Percentiles rank a stretch among this genome's conserved stretches.
Evolutionary conservation across 2,888 invertebrate species (phyloP).

Genomic region (Phlogophora meticulosa): DNA sequence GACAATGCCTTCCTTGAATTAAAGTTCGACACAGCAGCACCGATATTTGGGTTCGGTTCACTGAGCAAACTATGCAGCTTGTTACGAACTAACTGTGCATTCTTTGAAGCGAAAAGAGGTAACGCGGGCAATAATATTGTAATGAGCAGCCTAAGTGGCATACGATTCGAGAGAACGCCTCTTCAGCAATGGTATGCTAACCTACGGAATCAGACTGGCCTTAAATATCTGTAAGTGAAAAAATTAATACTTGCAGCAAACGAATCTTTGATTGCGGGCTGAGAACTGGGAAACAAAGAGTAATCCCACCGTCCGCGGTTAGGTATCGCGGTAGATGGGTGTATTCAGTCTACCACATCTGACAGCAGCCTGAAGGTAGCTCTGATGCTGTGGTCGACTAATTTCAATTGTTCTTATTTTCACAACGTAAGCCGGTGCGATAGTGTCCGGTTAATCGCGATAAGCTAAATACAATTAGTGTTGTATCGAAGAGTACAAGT

Average conservation of each 20-base stretch:
- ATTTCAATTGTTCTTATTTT: background rate
- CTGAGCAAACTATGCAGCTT: background rate
- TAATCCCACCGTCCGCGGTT: background rate
- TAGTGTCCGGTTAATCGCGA: background rate
- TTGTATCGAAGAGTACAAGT: background rate
- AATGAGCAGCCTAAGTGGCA: background rate
- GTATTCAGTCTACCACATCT: background rate
- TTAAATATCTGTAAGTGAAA: background rate
- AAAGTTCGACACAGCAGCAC: background rate
- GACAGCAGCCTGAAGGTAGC: background rate
- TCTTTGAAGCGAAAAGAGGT: conserved; percentile 1
- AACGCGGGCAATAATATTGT: background rate
- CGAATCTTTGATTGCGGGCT: background rate
- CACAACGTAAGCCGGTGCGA: background rate
- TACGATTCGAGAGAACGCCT: background rate
- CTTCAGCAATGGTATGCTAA: background rate
- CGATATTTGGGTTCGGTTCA: conserved; percentile 7
- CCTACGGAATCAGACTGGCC: background rate
- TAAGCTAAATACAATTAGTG: background rate
- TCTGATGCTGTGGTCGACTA: background rate
- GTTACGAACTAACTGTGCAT: too few species aligned
- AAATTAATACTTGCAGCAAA: background rate
- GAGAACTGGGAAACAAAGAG: background rate
- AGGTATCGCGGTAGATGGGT: background rate
- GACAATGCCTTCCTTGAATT: background rate